Percentiles rank a stretch among this genome's conserved stretches.
Conservation (phyloP, 2,888 invertebrate species). For the Digitonthophagus gazella region DNA sequence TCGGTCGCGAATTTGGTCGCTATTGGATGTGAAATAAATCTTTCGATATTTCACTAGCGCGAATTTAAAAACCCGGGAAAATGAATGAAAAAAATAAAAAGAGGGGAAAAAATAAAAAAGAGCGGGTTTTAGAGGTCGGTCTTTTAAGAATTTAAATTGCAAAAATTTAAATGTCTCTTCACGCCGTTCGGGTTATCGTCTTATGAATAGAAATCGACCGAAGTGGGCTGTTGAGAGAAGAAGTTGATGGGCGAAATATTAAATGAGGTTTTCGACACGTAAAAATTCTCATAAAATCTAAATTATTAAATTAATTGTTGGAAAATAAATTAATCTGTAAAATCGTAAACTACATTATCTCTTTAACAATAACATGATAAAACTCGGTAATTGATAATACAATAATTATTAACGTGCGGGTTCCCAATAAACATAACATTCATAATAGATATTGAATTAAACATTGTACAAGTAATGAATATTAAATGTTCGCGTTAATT, state of each 20-base stretch:
- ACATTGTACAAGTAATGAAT: not conserved
- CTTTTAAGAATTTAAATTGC: not conserved
- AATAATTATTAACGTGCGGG: too few relatives aligned
- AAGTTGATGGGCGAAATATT: slow-evolving; percentile 13
- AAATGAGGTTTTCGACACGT: not conserved
- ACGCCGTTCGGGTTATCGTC: slow-evolving; percentile 39
- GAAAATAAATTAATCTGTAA: not conserved
- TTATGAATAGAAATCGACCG: slow-evolving; percentile 47
- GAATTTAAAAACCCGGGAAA: not conserved
- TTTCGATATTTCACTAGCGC: not conserved
- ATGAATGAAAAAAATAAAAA: not conserved
- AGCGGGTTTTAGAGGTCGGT: not conserved
- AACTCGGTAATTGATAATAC: too few relatives aligned
- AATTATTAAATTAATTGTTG: not conserved
- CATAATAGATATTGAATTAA: not conserved
- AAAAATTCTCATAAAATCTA: not conserved
- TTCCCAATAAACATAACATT: not conserved
- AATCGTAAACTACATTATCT: too few relatives aligned
- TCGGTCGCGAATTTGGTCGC: too few relatives aligned
- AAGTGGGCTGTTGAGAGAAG: slow-evolving; percentile 35
- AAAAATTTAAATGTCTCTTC: not conserved
- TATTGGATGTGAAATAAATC: too few relatives aligned
- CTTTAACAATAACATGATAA: too few relatives aligned
- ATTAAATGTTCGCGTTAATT: not conserved
- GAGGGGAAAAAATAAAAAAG: not conserved